Percentiles rank a stretch among this genome's conserved stretches.
Conservation (phyloP, 2,888 invertebrate species). For the Tanytarsus gracilentus region DNA sequence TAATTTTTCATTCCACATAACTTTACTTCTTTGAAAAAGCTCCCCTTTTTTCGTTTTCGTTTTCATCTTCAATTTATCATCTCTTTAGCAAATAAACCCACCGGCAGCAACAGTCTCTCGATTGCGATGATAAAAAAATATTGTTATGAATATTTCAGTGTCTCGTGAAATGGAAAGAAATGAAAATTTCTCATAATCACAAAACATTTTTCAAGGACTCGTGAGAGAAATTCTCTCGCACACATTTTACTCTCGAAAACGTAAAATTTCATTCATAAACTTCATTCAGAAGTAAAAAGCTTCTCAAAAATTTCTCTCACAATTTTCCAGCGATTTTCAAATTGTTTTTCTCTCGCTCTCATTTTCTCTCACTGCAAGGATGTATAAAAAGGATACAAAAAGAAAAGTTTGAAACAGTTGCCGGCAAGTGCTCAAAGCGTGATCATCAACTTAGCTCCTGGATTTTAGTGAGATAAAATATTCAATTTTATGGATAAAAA, state of each 20-base stretch:
- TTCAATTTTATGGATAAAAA: neutral
- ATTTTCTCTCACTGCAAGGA: neutral
- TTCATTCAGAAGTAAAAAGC: neutral
- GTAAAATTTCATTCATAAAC: slow-evolving; percentile 28
- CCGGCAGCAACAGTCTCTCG: neutral
- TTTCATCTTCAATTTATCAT: too few relatives aligned
- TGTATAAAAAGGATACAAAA: slow-evolving; percentile 21
- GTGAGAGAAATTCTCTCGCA: neutral
- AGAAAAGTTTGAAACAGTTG: slow-evolving; percentile 19
- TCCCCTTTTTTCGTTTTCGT: too few relatives aligned
- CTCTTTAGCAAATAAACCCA: too few relatives aligned
- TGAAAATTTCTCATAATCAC: neutral
- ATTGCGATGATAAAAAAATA: neutral
- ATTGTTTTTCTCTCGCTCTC: slow-evolving; percentile 1
- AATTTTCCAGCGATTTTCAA: slow-evolving; percentile 9
- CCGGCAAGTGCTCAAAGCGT: slow-evolving; percentile 17
- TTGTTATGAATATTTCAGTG: slow-evolving; percentile 5
- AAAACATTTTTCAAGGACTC: slow-evolving; percentile 11
- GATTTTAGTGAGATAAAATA: neutral
- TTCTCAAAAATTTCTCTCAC: neutral
- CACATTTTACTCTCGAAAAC: neutral
- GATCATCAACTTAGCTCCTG: neutral
- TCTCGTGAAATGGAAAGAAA: neutral
- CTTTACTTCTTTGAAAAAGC: too few relatives aligned
- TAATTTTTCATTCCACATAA: too few relatives aligned